Evolutionary conservation across 2,888 invertebrate species (phyloP).

Genomic region (Ormyrus pomaceus): DNA sequence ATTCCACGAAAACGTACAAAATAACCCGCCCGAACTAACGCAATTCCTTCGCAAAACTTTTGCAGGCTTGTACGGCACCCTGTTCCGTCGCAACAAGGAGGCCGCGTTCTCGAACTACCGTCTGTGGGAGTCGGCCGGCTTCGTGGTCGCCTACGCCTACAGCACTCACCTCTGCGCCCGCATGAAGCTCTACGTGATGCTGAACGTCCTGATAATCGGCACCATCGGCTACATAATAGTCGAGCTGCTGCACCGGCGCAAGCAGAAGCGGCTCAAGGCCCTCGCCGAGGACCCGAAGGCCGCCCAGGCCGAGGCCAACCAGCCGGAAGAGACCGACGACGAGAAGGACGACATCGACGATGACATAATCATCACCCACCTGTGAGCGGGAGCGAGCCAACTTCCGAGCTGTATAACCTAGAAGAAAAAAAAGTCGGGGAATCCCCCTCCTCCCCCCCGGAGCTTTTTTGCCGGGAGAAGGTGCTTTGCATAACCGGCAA

Average conservation of each 20-base stretch:
- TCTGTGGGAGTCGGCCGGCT: slow-evolving; percentile 93
- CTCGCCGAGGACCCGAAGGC: slow-evolving; percentile 83
- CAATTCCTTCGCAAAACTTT: too few relatives aligned
- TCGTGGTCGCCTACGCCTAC: slow-evolving; percentile 93
- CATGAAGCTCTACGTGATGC: slow-evolving; percentile 90
- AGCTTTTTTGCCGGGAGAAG: too few relatives aligned
- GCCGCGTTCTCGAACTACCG: slow-evolving; percentile 94
- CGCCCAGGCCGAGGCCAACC: slow-evolving; percentile 80
- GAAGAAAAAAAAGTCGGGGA: too few relatives aligned
- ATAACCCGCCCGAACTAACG: too few relatives aligned
- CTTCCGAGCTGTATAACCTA: too few relatives aligned
- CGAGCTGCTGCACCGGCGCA: slow-evolving; percentile 89
- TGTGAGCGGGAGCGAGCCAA: slow-evolving; percentile 75
- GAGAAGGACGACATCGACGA: slow-evolving; percentile 92
- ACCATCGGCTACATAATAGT: slow-evolving; percentile 87
- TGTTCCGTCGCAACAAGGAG: slow-evolving; percentile 92
- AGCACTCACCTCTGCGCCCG: slow-evolving; percentile 90
- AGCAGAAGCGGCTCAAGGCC: slow-evolving; percentile 85
- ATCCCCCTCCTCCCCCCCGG: too few relatives aligned
- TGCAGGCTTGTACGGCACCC: slow-evolving; percentile 88
- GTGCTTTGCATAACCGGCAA: too few relatives aligned
- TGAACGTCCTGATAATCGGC: slow-evolving; percentile 86
- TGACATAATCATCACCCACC: slow-evolving; percentile 90
- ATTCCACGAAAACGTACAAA: too few relatives aligned
- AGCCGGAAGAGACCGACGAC: slow-evolving; percentile 88